Base-by-base conservation (phyloP, 2,797 vertebrate species). In the Halcyon badia region DNA sequence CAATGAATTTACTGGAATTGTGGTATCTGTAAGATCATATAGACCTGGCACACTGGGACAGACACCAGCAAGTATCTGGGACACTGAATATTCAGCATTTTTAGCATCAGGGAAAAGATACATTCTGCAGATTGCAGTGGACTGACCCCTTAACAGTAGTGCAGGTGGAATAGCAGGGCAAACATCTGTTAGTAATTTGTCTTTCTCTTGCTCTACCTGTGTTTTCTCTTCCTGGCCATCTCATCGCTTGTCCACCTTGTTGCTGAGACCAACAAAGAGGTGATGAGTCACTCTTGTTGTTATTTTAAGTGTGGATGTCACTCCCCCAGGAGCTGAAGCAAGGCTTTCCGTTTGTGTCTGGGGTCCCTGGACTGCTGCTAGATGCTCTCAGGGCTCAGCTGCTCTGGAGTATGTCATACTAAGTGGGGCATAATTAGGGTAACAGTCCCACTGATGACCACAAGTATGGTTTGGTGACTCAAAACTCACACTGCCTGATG, bases 131-230 rank as follows among this genome's bases (percentile, higher is more conserved):
- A 72, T 39, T 72, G 61, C 72, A 69, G 33, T 26, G 28, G 65
- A 20, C 65, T 85, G 71, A 85, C 41, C 65, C n/a, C 49, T 80
- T 26, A 84, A 56, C 71, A 48, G 13, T 9, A 51, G 68, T 33
- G 37, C 93, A 87, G 83, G 71, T 92, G 86, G 78, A 91, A 80
- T 66, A 89, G 70, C 35, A 73, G 52, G 57, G 41, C 52, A 85
- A 61, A 70, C 68, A 90, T 83, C 91, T 87, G 64, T 72, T 83
- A 30, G 44, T 61, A 41, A n/a, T 95, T 92, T 81, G 20, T 87
- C 78, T 95, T 93, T 57, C 52, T 91, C 33, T 70, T 87, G 19
- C 58, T 80, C 25, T 76, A 58, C 93, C 69, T 89, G 22, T 33
- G 52, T 51, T 70, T 90, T 65, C 61, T 83, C 0, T 76, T 91